These are phyloP conservation scores for Pecten maximus DNA, from an alignment of 2,888 invertebrate genomes.

Conservation along the genomic window DNA sequence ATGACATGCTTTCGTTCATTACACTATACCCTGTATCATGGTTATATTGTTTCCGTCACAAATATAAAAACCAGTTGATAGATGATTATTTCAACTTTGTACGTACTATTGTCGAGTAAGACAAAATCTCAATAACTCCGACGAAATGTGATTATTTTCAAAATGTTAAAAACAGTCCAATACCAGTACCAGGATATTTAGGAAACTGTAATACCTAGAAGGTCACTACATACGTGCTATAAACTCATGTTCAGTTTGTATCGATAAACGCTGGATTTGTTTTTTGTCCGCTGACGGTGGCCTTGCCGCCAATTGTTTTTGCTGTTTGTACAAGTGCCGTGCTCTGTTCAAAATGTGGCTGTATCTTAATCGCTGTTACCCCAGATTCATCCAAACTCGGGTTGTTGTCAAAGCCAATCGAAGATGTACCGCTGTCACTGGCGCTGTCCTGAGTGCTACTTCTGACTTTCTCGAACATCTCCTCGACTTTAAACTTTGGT, in stretches of 20 bases:
- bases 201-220: no score
- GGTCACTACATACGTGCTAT: no score
- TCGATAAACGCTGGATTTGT: not conserved
- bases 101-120: no score
- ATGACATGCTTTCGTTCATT: no score
- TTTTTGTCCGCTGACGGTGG: not conserved
- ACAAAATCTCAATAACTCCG: no score
- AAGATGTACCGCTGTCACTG: constrained; percentile 30
- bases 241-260: not conserved
- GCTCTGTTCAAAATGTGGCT: not conserved
- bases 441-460: not conserved
- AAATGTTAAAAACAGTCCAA: no score
- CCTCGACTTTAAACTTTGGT: constrained; percentile 65
- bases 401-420: not conserved
- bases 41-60: no score
- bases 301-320: not conserved
- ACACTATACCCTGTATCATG: no score
- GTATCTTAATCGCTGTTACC: not conserved
- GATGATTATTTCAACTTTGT: no score
- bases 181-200: no score
- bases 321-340: not conserved
- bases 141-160: no score
- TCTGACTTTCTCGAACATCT: constrained; percentile 60
- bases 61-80: no score
- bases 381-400: not conserved